These are phyloP conservation scores for Acyrthosiphon pisum DNA, from an alignment of 1,140 invertebrate genomes.

Conservation along the genomic window DNA sequence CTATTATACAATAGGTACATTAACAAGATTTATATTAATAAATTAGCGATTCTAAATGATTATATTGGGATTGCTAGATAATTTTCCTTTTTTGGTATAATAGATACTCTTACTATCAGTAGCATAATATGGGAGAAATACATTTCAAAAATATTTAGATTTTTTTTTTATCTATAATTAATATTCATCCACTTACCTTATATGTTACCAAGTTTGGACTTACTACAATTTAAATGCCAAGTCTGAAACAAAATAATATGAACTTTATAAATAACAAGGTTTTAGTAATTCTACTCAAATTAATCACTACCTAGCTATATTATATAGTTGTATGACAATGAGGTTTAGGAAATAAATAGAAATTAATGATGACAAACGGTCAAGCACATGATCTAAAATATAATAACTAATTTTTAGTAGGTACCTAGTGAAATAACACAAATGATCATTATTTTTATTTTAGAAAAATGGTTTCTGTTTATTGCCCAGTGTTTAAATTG, in stretches of 20 bases:
- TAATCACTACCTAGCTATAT: neutral
- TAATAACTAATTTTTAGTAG: neutral
- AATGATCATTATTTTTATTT: neutral
- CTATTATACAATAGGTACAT: neutral
- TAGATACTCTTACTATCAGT: neutral
- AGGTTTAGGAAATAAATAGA: neutral
- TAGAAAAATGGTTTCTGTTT: neutral
- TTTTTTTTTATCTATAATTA: neutral
- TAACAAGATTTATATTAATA: neutral
- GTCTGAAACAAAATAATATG: conserved; percentile 40
- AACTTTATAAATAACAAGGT: neutral
- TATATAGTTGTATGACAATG: too few species aligned
- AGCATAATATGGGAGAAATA: neutral
- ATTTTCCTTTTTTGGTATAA: neutral
- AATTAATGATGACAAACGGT: neutral
- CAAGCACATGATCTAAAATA: neutral
- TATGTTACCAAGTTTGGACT: neutral
- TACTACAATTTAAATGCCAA: neutral
- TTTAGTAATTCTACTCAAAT: neutral
- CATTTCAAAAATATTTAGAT: neutral
- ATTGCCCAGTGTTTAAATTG: neutral
- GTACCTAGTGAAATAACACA: neutral
- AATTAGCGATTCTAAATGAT: neutral
- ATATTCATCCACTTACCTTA: conserved; percentile 39
- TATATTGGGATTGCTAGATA: neutral